phyloP scores from a whole-genome alignment of 2,113 vertebrate genomes.

The Oryzias celebensis region DNA sequence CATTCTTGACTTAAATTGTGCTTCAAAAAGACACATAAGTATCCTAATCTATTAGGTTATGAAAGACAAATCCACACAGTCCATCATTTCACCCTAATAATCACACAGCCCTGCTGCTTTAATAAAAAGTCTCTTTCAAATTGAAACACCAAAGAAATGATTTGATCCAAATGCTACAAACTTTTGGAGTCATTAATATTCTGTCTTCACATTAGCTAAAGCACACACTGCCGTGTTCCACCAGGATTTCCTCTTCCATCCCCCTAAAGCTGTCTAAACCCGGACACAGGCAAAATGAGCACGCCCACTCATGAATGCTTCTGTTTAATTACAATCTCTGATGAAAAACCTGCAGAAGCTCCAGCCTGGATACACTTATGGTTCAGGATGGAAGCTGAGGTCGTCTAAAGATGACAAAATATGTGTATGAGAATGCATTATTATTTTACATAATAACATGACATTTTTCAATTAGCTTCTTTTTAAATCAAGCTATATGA shows the following conservation, averaged over 20 bases:
- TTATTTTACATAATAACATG: not conserved
- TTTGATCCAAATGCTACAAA: slow-evolving; percentile 22
- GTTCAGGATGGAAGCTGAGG: slow-evolving; percentile 14
- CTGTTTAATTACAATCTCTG: slow-evolving; percentile 72
- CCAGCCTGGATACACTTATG: slow-evolving; percentile 28
- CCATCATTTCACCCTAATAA: too few species aligned
- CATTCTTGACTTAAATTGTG: too few species aligned
- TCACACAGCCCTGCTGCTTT: too few species aligned
- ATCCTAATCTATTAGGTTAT: not conserved
- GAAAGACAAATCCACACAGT: not conserved
- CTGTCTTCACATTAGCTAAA: slow-evolving; percentile 45
- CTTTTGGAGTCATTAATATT: slow-evolving; percentile 57
- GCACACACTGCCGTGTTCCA: slow-evolving; percentile 54
- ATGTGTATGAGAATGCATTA: slow-evolving; percentile 48
- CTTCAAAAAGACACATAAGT: not conserved
- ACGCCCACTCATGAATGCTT: slow-evolving; percentile 71
- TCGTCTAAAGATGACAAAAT: slow-evolving; percentile 10
- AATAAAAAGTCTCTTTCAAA: too few species aligned
- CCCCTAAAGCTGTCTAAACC: slow-evolving; percentile 61
- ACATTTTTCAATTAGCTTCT: slow-evolving; percentile 12
- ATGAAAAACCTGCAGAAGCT: slow-evolving; percentile 62
- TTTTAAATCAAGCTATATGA: slow-evolving; percentile 38
- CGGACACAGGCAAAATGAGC: slow-evolving; percentile 63
- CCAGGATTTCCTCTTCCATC: slow-evolving; percentile 69
- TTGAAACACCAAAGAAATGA: slow-evolving; percentile 1